Conservation (phyloP, 2,797 vertebrate genomes). For the Delichon dasypus region DNA sequence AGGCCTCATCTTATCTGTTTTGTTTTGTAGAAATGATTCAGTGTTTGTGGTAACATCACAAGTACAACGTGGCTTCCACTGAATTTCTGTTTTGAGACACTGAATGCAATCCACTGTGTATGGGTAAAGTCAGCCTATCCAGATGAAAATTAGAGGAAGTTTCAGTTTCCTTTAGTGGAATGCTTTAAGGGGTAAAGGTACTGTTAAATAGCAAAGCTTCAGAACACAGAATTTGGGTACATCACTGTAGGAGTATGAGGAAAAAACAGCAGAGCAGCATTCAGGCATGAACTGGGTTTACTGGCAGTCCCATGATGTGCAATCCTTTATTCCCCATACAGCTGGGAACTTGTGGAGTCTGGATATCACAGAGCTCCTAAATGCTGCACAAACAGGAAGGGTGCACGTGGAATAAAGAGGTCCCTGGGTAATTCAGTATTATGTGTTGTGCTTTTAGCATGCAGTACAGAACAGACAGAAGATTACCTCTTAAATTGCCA, state of each 20-base stretch:
- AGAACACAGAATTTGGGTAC: neutral
- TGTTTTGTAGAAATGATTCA: neutral
- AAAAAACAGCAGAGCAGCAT: neutral
- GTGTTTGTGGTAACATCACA: neutral
- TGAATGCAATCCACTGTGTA: neutral
- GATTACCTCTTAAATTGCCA: neutral
- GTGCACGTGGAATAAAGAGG: accelerated
- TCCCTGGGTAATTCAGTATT: neutral
- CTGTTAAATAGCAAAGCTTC: neutral
- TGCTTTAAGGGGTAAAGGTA: neutral
- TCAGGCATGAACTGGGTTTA: neutral
- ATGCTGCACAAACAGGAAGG: neutral
- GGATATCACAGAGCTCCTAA: neutral
- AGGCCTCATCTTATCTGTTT: neutral
- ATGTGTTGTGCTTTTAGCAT: neutral
- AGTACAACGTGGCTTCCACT: neutral
- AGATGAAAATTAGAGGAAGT: neutral
- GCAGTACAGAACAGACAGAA: neutral
- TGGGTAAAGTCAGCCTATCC: neutral
- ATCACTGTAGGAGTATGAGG: neutral
- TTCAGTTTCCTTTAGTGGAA: neutral
- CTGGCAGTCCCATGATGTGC: neutral
- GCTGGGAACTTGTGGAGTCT: neutral
- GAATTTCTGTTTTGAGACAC: neutral
- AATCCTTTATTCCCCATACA: neutral